A percentile compares a stretch with the other conserved stretches of the same genome.
phyloP scores from a whole-genome alignment of 2,888 invertebrate genomes.

The Lasioglossum calceatum region DNA sequence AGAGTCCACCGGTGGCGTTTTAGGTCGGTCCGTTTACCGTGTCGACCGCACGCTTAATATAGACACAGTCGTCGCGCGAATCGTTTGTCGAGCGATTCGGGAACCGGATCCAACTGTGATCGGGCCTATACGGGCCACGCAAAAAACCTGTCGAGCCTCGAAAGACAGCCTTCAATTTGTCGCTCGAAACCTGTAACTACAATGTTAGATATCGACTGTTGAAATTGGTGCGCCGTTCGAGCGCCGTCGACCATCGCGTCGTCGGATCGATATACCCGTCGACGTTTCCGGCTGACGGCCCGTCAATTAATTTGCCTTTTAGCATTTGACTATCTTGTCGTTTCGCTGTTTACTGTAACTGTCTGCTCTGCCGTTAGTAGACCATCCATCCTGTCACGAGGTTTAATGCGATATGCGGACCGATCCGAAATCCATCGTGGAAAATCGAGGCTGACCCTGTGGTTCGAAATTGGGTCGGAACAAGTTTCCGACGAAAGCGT shows the following conservation, averaged over 20 bases:
- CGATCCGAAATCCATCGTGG: neutral
- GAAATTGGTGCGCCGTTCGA: neutral
- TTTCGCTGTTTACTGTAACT: conserved; percentile 8
- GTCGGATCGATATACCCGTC: neutral
- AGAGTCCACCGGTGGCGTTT: conserved; percentile 54
- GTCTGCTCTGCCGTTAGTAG: neutral
- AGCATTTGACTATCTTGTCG: neutral
- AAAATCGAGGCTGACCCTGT: neutral
- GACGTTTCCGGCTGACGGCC: neutral
- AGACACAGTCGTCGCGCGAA: conserved; percentile 49
- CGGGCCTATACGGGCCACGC: neutral
- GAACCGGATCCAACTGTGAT: conserved; percentile 21
- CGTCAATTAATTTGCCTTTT: conserved; percentile 5
- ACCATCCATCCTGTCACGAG: neutral
- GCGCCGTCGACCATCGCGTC: neutral
- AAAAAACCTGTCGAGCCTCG: neutral
- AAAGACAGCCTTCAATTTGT: neutral
- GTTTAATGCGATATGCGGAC: neutral
- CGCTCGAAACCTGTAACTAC: neutral
- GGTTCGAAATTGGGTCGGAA: too few species aligned
- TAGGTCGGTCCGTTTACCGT: conserved; percentile 51
- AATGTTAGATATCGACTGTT: neutral
- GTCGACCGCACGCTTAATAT: conserved; percentile 56
- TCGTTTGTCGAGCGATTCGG: conserved; percentile 26
- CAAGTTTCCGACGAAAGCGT: too few species aligned